Conservation (phyloP, 1,140 invertebrate species). For the Amphibalanus amphitrite region DNA sequence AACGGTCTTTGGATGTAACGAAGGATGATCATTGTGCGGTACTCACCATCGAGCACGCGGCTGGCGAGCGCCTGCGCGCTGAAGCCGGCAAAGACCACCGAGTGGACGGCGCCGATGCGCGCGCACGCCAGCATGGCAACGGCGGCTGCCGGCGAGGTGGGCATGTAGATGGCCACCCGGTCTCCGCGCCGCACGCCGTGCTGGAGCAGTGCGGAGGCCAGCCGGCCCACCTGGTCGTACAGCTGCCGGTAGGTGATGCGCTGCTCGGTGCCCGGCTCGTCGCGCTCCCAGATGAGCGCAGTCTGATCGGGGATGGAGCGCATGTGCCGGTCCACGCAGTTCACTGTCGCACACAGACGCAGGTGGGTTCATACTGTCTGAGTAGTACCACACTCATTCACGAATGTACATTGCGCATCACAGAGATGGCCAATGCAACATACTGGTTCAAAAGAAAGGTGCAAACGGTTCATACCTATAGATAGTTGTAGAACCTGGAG, state of each 20-base stretch:
- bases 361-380: too few species aligned
- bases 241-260: slow-evolving; percentile 28
- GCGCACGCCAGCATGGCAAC: slow-evolving; percentile 33
- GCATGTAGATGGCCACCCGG: slow-evolving; percentile 35
- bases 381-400: too few species aligned
- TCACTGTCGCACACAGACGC: slow-evolving; percentile 22
- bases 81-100: slow-evolving; percentile 42
- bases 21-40: too few species aligned
- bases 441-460: too few species aligned
- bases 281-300: slow-evolving; percentile 37
- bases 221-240: slow-evolving; percentile 26
- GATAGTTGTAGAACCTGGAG: too few species aligned
- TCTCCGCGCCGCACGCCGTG: slow-evolving; percentile 33
- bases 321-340: slow-evolving; percentile 35
- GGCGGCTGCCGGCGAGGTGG: slow-evolving; percentile 30
- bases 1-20: too few species aligned
- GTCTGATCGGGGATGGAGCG: slow-evolving; percentile 25
- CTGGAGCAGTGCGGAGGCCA: slow-evolving; percentile 26
- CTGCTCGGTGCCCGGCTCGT: slow-evolving; percentile 32
- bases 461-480: too few species aligned
- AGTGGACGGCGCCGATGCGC: too few species aligned
- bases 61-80: slow-evolving; percentile 35
- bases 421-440: too few species aligned
- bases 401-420: too few species aligned
- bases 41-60: slow-evolving; percentile 29